Percentiles rank a stretch among this genome's conserved stretches.
phyloP scores from a whole-genome alignment of 2,888 invertebrate species.

The Endomychus coccineus region DNA sequence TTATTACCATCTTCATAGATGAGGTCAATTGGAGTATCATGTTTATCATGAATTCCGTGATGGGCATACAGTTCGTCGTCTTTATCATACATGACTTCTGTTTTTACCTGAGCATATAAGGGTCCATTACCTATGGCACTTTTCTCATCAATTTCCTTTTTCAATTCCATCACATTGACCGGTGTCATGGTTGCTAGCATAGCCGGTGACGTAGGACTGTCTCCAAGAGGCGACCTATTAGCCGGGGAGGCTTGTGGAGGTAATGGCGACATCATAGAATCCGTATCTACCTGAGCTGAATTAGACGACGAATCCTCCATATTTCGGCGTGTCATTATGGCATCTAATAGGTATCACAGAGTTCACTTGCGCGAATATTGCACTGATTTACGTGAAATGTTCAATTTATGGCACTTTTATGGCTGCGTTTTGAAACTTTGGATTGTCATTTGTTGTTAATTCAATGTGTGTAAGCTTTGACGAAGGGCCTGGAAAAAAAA shows the following conservation, averaged over 20 bases:
- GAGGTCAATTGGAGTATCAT: slow-evolving; percentile 70
- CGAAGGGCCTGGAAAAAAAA: slow-evolving; percentile 22
- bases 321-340: slow-evolving; percentile 40
- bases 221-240: slow-evolving; percentile 47
- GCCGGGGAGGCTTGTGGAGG: slow-evolving; percentile 32
- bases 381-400: slow-evolving; percentile 38
- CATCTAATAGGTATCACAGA: slow-evolving; percentile 38
- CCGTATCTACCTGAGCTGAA: slow-evolving; percentile 32
- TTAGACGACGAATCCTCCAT: slow-evolving; percentile 36
- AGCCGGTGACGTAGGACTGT: slow-evolving; percentile 58
- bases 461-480: no score
- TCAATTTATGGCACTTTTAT: slow-evolving; percentile 37
- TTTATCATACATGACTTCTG: slow-evolving; percentile 46
- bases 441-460: slow-evolving; percentile 14
- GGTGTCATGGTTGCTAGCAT: slow-evolving; percentile 84
- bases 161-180: slow-evolving; percentile 70
- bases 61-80: slow-evolving; percentile 44
- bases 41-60: slow-evolving; percentile 49
- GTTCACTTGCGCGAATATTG: slow-evolving; percentile 39
- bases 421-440: slow-evolving; percentile 25
- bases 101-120: slow-evolving; percentile 50
- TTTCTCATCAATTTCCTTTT: slow-evolving; percentile 58
- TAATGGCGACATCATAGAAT: slow-evolving; percentile 14
- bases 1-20: slow-evolving; percentile 81
- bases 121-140: slow-evolving; percentile 54